These are phyloP conservation scores for Dicaeum eximium DNA, from an alignment of 2,113 vertebrate genomes.

Conservation along the genomic window DNA sequence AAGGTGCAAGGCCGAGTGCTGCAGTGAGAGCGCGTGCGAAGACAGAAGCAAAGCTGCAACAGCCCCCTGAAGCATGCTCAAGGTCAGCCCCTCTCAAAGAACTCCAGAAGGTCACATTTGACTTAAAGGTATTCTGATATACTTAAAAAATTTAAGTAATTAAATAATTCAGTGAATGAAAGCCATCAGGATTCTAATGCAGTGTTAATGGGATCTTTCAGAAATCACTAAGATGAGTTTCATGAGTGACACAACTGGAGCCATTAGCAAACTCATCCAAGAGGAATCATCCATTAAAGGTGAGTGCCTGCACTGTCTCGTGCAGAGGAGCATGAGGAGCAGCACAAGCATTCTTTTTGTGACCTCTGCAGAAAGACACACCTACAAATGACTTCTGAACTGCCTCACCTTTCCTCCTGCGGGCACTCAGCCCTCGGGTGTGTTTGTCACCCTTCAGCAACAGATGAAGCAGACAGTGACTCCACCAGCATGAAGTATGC, in stretches of 20 bases:
- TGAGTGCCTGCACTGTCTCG: background rate
- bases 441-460: background rate
- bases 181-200: conserved; percentile 19
- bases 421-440: background rate
- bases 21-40: background rate
- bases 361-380: background rate
- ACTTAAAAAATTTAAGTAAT: conserved; percentile 45
- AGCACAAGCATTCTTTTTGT: background rate
- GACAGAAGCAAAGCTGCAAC: background rate
- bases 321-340: background rate
- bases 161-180: conserved; percentile 47
- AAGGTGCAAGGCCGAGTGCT: conserved; percentile 19
- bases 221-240: background rate
- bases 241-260: background rate
- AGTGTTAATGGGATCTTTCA: conserved; percentile 42
- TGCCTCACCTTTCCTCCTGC: background rate
- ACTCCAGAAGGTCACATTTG: background rate
- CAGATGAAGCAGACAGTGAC: background rate
- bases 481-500: background rate
- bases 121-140: conserved; percentile 20
- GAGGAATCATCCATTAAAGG: background rate
- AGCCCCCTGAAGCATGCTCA: background rate
- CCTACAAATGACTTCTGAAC: background rate
- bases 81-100: background rate
- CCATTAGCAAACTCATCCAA: conserved; percentile 11